Percentiles rank a stretch among this genome's conserved stretches.
phyloP scores from a whole-genome alignment of 1,140 invertebrate species.

The Macrobrachium rosenbergii region DNA sequence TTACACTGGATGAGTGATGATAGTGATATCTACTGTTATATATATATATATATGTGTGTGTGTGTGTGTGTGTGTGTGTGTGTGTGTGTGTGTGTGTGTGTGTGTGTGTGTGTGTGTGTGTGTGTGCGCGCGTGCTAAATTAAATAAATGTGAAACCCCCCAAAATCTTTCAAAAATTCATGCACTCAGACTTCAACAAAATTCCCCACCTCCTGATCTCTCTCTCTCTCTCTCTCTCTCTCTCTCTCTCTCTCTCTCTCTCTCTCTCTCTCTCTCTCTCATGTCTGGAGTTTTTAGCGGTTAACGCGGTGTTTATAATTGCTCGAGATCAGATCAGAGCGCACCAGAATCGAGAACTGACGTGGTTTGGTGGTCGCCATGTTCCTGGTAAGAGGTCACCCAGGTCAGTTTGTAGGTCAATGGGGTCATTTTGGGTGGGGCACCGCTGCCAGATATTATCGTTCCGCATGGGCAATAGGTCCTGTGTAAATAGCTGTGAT shows the following conservation, averaged over 20 bases:
- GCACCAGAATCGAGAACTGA: too few species aligned
- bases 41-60: neutral
- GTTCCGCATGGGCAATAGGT: too few species aligned
- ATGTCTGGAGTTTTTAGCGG: neutral
- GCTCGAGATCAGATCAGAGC: too few species aligned
- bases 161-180: too few species aligned
- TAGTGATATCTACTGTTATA: neutral
- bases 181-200: neutral
- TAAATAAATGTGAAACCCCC: neutral
- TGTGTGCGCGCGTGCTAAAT: neutral
- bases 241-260: conserved; percentile 8
- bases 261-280: conserved; percentile 27
- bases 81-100: neutral
- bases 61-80: neutral
- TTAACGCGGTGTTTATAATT: too few species aligned
- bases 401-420: too few species aligned
- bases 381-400: too few species aligned
- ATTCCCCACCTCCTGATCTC: neutral
- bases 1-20: neutral
- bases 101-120: neutral
- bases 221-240: neutral
- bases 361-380: too few species aligned
- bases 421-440: too few species aligned
- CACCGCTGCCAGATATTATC: too few species aligned
- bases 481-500: too few species aligned